phyloP scores from a whole-genome alignment of 2,797 vertebrate genomes.

The Channa striata region DNA sequence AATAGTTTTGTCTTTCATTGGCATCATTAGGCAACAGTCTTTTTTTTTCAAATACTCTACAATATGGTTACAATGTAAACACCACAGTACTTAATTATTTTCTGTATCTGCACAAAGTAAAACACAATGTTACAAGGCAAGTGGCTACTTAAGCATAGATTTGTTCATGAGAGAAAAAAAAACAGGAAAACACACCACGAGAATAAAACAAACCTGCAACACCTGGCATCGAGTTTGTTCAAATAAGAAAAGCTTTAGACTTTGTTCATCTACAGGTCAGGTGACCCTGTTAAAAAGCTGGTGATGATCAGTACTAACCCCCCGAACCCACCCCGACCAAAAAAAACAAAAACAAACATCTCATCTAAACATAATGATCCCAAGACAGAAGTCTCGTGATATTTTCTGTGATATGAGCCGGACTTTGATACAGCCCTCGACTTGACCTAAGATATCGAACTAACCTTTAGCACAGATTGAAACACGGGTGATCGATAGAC shows the following conservation, averaged over 20 bases:
- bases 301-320: conserved; percentile 74
- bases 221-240: conserved; percentile 77
- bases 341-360: background rate
- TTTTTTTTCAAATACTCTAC: conserved; percentile 78
- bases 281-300: conserved; percentile 75
- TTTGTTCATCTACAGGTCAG: conserved; percentile 80
- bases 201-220: conserved; percentile 63
- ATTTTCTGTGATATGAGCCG: conserved; percentile 27
- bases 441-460: conserved; percentile 4
- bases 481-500: conserved; percentile 15
- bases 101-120: conserved; percentile 83
- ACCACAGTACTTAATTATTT: conserved; percentile 84
- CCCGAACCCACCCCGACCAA: background rate
- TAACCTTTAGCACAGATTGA: conserved; percentile 43
- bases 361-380: conserved; percentile 22
- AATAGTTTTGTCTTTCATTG: conserved; percentile 83
- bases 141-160: conserved; percentile 86
- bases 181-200: conserved; percentile 65
- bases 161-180: conserved; percentile 77
- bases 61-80: conserved; percentile 87
- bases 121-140: conserved; percentile 88
- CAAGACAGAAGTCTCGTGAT: conserved; percentile 28
- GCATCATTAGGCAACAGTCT: conserved; percentile 84
- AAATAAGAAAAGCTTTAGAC: conserved; percentile 69
- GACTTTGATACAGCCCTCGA: background rate